These are phyloP conservation scores for Microplitis demolitor DNA, from an alignment of 1,140 invertebrate species.

Conservation along the genomic window DNA sequence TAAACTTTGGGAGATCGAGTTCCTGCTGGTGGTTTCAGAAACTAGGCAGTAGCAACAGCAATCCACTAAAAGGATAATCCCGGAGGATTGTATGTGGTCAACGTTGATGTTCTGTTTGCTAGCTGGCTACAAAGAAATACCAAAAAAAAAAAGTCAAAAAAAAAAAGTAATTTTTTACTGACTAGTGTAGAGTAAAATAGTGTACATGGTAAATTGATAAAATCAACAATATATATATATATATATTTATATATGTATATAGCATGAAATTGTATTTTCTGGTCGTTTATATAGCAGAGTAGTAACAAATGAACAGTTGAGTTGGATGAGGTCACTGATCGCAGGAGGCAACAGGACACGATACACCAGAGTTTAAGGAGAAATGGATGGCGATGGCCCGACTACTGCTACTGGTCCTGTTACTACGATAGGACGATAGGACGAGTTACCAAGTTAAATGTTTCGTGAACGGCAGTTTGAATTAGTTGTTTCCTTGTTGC, in stretches of 20 bases:
- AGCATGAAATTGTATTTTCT: too few relatives aligned
- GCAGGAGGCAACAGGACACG: too few relatives aligned
- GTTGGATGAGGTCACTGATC: too few relatives aligned
- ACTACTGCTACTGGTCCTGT: conserved; percentile 5
- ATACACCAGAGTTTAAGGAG: conserved; percentile 36
- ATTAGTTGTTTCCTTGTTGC: conserved; percentile 55
- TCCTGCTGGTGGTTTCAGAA: neutral
- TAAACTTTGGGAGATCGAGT: too few relatives aligned
- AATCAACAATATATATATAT: too few relatives aligned
- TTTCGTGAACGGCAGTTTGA: conserved; percentile 55
- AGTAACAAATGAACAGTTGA: too few relatives aligned
- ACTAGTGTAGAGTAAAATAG: too few relatives aligned
- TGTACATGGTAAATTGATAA: too few relatives aligned
- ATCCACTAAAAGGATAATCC: conserved; percentile 28
- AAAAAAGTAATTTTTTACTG: neutral
- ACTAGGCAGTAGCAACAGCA: neutral
- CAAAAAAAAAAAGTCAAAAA: neutral
- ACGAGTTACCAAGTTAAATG: conserved; percentile 59
- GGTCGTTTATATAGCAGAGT: too few relatives aligned
- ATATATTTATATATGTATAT: too few relatives aligned
- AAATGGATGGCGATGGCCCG: conserved; percentile 44
- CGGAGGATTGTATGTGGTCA: conserved; percentile 12
- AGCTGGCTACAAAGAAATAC: neutral
- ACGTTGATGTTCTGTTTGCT: conserved; percentile 6
- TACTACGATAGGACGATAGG: too few relatives aligned